Percentiles rank a stretch among this genome's conserved stretches.
Conservation (phyloP, 37 sponge, comb jelly and placozoan species). For the Geodia barretti region DNA sequence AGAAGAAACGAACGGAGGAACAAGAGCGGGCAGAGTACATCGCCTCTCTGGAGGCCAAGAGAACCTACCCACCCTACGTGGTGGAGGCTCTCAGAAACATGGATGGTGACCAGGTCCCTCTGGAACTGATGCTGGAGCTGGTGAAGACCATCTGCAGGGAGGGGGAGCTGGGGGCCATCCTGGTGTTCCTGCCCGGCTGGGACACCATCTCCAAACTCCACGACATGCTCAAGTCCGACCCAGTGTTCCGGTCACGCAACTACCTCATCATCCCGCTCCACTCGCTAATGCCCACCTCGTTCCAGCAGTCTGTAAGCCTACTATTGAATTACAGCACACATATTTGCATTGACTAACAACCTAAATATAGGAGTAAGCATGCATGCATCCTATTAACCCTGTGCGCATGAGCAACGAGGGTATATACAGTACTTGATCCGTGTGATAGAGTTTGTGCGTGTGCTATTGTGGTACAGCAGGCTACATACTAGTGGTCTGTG, state of each 20-base stretch:
- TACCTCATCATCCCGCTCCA: slow-evolving; percentile 81
- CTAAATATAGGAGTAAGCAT: too few species aligned
- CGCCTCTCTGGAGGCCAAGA: slow-evolving; percentile 25
- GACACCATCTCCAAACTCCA: slow-evolving; percentile 67
- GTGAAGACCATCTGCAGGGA: slow-evolving; percentile 40
- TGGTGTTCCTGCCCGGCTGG: slow-evolving; percentile 80
- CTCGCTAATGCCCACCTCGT: slow-evolving; percentile 75
- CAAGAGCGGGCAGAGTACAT: slow-evolving; percentile 21
- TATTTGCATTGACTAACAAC: neutral
- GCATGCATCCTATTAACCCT: too few species aligned
- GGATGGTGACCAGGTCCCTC: slow-evolving; percentile 41
- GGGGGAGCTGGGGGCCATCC: slow-evolving; percentile 67
- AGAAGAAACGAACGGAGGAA: slow-evolving; percentile 21
- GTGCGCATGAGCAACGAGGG: too few species aligned
- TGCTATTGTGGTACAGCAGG: too few species aligned
- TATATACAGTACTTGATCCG: too few species aligned
- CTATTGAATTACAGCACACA: neutral
- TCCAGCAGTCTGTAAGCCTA: slow-evolving; percentile 56
- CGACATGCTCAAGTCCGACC: slow-evolving; percentile 56
- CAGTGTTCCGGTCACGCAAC: slow-evolving; percentile 43
- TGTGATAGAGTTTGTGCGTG: too few species aligned
- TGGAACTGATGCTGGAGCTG: slow-evolving; percentile 35
- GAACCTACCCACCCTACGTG: slow-evolving; percentile 30
- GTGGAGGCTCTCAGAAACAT: slow-evolving; percentile 24
- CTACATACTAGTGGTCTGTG: too few species aligned